Percentiles rank a stretch among this genome's conserved stretches.
Conservation (phyloP, 2,113 vertebrate species). For the Pollimyrus isidori region DNA sequence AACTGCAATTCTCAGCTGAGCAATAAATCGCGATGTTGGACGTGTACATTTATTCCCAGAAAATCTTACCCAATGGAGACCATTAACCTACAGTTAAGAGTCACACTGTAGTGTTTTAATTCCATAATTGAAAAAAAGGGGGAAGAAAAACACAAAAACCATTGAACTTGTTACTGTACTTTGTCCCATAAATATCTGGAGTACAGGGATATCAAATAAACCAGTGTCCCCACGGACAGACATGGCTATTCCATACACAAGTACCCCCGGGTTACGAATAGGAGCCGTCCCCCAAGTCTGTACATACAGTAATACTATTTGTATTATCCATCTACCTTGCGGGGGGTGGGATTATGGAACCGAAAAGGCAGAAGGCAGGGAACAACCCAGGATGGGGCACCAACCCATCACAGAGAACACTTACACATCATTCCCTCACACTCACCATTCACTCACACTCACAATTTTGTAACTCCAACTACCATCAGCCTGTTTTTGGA, state of each 20-base stretch:
- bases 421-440: too few relatives aligned
- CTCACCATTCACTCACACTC: too few relatives aligned
- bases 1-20: not conserved
- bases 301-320: too few relatives aligned
- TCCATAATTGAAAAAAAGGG: constrained; percentile 15
- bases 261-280: not conserved
- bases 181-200: constrained; percentile 6
- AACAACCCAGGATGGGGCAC: not conserved
- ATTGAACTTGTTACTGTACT: not conserved
- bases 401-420: not conserved
- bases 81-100: constrained; percentile 9
- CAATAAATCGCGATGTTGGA: not conserved
- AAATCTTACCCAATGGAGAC: not conserved
- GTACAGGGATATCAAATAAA: not conserved
- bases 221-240: not conserved
- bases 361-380: not conserved
- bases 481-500: too few relatives aligned
- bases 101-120: constrained; percentile 8
- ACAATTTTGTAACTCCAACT: too few relatives aligned
- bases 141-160: not conserved
- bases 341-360: too few relatives aligned
- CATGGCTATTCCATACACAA: not conserved
- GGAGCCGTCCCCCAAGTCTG: not conserved
- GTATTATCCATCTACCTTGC: not conserved
- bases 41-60: not conserved